Percentiles rank a stretch among this genome's conserved stretches.
phyloP scores from a whole-genome alignment of 2,797 vertebrate species.

The Anas flavirostris region DNA sequence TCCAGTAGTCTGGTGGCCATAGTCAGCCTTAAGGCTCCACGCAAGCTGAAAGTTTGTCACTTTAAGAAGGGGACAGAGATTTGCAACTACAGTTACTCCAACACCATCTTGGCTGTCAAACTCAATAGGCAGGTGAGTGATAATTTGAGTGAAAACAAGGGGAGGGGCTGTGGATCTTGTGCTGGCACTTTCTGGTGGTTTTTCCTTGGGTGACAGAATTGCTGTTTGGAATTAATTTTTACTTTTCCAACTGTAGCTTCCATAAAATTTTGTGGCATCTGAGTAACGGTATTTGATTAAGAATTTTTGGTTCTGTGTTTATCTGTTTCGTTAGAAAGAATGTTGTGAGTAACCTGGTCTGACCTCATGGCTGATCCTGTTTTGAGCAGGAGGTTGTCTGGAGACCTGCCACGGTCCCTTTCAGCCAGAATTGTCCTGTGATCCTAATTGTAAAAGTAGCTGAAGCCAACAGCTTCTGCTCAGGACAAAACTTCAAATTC shows the following conservation, averaged over 20 bases:
- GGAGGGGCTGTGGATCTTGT: not conserved
- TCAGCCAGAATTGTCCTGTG: not conserved
- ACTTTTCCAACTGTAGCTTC: not conserved
- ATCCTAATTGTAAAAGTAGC: not conserved
- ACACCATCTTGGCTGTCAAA: conserved; percentile 97
- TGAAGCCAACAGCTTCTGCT: not conserved
- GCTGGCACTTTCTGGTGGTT: not conserved
- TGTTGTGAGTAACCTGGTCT: not conserved
- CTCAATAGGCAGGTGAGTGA: conserved; percentile 94
- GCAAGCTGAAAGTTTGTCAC: conserved; percentile 98
- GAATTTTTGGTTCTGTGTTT: not conserved
- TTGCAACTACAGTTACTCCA: conserved; percentile 99
- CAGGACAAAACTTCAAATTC: not conserved
- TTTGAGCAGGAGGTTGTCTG: not conserved
- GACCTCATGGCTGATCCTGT: not conserved
- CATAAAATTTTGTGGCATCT: not conserved
- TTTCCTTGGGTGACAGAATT: not conserved
- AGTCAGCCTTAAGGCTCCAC: conserved; percentile 96
- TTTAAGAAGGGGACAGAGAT: conserved; percentile 99
- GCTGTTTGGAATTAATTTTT: not conserved
- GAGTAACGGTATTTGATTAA: not conserved
- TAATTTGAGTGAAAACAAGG: not conserved
- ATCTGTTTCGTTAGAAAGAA: not conserved
- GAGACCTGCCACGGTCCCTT: not conserved
- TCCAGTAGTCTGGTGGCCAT: conserved; percentile 98